Evolutionary conservation across 2,797 vertebrate species (phyloP).

Genomic region (Catharus ustulatus): DNA sequence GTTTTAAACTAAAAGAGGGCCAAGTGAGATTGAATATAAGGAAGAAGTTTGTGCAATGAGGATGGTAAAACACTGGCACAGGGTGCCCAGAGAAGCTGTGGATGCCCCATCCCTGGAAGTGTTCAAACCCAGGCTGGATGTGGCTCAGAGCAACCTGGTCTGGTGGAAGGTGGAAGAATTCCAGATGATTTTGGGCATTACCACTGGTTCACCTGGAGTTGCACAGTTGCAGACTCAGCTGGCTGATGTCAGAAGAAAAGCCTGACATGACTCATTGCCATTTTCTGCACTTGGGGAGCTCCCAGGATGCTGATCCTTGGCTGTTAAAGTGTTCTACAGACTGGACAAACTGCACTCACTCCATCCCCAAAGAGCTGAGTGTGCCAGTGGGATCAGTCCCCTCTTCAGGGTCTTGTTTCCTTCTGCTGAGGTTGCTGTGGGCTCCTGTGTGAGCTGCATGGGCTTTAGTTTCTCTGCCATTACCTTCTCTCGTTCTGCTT

Average conservation of each 20-base stretch:
- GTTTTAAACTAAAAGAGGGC: background rate
- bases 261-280: background rate
- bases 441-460: background rate
- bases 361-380: background rate
- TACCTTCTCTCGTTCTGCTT: background rate
- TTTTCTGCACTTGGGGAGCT: background rate
- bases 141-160: background rate
- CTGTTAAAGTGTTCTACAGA: background rate
- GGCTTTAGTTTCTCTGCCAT: background rate
- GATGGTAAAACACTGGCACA: background rate
- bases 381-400: fast-evolving
- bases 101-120: background rate
- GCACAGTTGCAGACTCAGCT: background rate
- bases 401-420: background rate
- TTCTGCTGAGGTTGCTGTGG: background rate
- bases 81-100: background rate
- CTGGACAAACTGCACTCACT: fast-evolving
- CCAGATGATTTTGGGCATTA: background rate
- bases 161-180: background rate
- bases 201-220: background rate
- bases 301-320: background rate
- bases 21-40: background rate
- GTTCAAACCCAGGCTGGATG: background rate
- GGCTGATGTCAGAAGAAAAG: background rate
- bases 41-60: background rate